phyloP scores from a whole-genome alignment of 2,113 vertebrate species.

The Stigmatopora argus region DNA sequence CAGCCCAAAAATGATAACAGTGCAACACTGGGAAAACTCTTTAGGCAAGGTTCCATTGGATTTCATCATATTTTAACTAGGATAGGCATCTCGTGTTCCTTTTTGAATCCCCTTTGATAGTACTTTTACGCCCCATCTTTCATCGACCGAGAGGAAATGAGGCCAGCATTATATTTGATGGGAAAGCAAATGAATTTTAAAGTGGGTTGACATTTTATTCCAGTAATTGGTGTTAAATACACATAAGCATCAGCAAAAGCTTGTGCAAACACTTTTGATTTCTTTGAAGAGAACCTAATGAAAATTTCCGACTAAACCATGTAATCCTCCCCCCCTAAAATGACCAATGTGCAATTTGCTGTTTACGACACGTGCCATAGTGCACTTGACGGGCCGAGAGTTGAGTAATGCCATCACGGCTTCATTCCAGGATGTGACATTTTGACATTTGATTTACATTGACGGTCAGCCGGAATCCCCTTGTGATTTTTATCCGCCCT shows the following conservation, averaged over 20 bases:
- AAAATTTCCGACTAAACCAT: slow-evolving; percentile 22
- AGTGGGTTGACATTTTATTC: slow-evolving; percentile 27
- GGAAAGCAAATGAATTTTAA: slow-evolving; percentile 15
- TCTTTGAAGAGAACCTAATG: slow-evolving; percentile 20
- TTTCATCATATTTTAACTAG: not conserved
- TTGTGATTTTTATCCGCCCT: slow-evolving; percentile 26
- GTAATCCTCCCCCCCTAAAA: slow-evolving; percentile 8
- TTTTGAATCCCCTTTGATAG: slow-evolving; percentile 8
- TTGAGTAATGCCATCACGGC: slow-evolving; percentile 23
- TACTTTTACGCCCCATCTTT: slow-evolving; percentile 3
- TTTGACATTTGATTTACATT: slow-evolving; percentile 38
- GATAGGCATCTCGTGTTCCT: slow-evolving; percentile 5
- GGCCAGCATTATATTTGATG: slow-evolving; percentile 3
- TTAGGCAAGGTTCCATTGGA: not conserved
- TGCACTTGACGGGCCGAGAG: not conserved
- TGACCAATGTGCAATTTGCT: not conserved
- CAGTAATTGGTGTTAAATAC: slow-evolving; percentile 26
- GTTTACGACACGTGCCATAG: not conserved
- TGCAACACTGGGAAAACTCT: not conserved
- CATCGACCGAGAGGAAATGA: slow-evolving; percentile 10
- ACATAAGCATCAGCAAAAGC: not conserved
- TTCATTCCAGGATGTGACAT: slow-evolving; percentile 30
- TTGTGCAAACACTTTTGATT: slow-evolving; percentile 20
- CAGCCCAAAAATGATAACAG: no score
- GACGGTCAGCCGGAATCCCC: slow-evolving; percentile 21